phyloP scores from a whole-genome alignment of 2,888 invertebrate genomes.

The Galerucella nymphaeae region DNA sequence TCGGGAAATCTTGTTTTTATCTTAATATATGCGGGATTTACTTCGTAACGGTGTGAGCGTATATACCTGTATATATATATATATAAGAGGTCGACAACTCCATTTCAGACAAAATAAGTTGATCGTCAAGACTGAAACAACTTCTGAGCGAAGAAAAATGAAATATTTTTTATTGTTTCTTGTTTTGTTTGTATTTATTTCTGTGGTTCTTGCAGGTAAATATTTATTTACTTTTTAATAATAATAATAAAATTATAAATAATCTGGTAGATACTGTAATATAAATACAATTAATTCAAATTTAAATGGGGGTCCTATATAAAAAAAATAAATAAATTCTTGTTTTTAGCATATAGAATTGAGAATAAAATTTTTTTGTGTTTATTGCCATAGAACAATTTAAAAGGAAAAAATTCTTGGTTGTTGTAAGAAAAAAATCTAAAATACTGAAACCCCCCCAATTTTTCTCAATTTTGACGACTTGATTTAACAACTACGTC shows the following conservation, averaged over 20 bases:
- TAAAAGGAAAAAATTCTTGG: no score
- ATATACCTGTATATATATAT: background rate
- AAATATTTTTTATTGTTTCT: background rate
- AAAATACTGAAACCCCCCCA: no score
- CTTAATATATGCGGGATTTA: background rate
- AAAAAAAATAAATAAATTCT: no score
- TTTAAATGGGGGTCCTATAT: no score
- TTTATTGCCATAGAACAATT: no score
- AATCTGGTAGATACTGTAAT: no score
- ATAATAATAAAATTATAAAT: background rate
- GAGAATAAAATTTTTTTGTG: no score
- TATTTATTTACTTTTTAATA: constrained; percentile 18
- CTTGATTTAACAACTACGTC: no score
- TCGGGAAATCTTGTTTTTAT: background rate
- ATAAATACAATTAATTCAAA: no score
- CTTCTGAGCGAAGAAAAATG: constrained; percentile 1
- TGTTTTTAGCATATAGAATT: no score
- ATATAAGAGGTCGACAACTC: constrained; percentile 2
- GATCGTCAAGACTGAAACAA: background rate
- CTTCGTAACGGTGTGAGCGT: background rate
- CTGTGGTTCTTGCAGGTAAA: constrained; percentile 6
- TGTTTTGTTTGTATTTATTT: background rate
- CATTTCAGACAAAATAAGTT: constrained; percentile 1
- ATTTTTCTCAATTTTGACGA: no score
- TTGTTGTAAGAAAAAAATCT: no score